phyloP scores from a whole-genome alignment of 2,888 invertebrate species.

The Mesopsocus fuscifrons region DNA sequence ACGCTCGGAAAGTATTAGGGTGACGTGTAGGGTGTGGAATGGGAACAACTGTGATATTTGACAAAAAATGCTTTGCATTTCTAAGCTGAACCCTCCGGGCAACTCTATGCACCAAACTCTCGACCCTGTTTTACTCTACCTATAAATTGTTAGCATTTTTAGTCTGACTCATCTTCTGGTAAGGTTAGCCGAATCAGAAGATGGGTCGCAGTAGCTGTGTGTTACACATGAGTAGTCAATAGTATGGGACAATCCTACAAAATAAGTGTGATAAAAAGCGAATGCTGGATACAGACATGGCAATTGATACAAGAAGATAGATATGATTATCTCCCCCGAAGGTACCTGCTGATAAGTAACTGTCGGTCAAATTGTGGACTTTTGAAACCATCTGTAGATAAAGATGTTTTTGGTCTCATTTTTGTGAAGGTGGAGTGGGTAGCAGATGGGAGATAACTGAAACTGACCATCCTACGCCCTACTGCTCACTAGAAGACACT shows the following conservation, averaged over 20 bases:
- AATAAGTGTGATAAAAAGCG: no score
- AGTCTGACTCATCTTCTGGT: not conserved
- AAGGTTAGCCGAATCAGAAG: not conserved
- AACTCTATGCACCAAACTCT: slow-evolving; percentile 4
- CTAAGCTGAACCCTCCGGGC: not conserved
- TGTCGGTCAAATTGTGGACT: no score
- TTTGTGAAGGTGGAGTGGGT: no score
- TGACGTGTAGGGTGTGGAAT: not conserved
- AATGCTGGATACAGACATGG: no score
- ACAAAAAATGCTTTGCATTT: slow-evolving; percentile 1
- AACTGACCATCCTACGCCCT: no score
- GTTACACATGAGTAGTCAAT: slow-evolving; percentile 5
- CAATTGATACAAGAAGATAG: no score
- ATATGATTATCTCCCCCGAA: no score
- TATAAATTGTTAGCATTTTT: not conserved
- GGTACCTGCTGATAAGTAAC: no score
- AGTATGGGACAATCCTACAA: slow-evolving; percentile 7
- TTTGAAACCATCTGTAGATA: no score
- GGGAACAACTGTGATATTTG: slow-evolving; percentile 6
- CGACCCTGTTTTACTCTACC: slow-evolving; percentile 1
- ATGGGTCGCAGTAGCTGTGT: not conserved
- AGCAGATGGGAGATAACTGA: no score
- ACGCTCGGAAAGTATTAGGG: not conserved
- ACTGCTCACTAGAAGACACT: no score
- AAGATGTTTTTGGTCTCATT: no score